A percentile compares a stretch with the other conserved stretches of the same genome.
Conservation (phyloP, 2,797 vertebrate species). For the Pempheris klunzingeri region DNA sequence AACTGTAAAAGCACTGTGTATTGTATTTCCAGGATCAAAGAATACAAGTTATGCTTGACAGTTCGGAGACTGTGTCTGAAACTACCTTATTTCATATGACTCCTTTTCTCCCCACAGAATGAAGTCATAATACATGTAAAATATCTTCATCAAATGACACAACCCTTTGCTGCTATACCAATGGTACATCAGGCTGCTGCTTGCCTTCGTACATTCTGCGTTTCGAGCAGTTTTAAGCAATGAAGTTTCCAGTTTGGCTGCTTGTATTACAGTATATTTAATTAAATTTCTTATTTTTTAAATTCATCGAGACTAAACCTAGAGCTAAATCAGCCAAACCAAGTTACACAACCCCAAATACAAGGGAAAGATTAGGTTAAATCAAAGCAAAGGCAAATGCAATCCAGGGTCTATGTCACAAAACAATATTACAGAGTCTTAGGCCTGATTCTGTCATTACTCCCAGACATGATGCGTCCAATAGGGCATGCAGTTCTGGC, state of each 20-base stretch:
- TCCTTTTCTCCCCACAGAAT: not conserved
- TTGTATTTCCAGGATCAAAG: slow-evolving; percentile 13
- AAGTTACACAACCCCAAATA: not conserved
- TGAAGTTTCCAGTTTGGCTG: not conserved
- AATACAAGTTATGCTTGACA: slow-evolving; percentile 1
- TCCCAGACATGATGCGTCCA: not conserved
- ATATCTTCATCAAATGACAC: not conserved
- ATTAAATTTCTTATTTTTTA: not conserved
- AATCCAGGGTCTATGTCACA: not conserved
- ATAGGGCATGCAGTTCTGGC: not conserved
- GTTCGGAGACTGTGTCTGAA: not conserved
- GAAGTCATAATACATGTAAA: slow-evolving; percentile 10
- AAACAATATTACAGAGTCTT: not conserved
- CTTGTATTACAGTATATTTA: not conserved
- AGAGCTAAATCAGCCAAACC: not conserved
- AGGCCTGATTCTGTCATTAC: not conserved
- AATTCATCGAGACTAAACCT: not conserved
- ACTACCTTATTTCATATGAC: not conserved
- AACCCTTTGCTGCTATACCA: not conserved
- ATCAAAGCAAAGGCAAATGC: not conserved
- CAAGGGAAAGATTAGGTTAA: not conserved
- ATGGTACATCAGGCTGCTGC: not conserved
- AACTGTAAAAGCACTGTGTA: not conserved
- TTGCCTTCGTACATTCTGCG: not conserved
- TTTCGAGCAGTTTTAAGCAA: not conserved